Base-by-base conservation (phyloP, 2,888 invertebrate species). In the Sacculina carcini region DNA sequence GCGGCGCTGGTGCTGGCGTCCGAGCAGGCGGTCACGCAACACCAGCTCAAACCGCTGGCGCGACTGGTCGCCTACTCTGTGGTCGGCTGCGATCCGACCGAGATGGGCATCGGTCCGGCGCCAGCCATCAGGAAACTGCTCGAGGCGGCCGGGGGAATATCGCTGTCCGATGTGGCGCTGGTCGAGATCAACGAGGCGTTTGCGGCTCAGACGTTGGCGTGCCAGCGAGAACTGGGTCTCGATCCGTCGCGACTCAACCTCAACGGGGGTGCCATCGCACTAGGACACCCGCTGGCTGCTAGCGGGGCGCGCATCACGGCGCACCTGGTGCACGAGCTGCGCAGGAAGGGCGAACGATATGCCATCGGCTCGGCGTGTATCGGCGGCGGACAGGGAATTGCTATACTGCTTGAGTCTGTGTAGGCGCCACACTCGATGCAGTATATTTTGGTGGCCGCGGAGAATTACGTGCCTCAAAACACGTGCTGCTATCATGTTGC, bases 121-220 rank as follows among this genome's bases (percentile, higher is more conserved):
- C 82, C 89, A 1, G 90, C 98, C 21, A 94, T 96, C 50, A 73
- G 78, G 61, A 79, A 79, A 62, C 71, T 94, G 23, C 73, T 92
- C 19, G 79, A 81, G 63, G 72, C 73, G 52, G 73, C 84, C 44
- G 83, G 82, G 48, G 70, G 84, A 62, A n/a, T n/a, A n/a, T 74
- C 74, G 19, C 64, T 96, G 39, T 75, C 81, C 48, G 85, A 96
- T 59, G 76, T 98, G 57, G 94, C 94, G 65, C 69, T 98, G 50
- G 70, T 96, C 62, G 94, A 96, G 87, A 89, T 96, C 59, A 98
- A 98, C 68, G 98, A 98, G 69, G 98, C 98, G 0, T 98, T 98
- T 71, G 87, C 78, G 44, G 82, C 92, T 0, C 98, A 98, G 69
- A 82, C 84, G 3, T 68, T 98, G 51, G 78, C 96, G 1, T 94